These are phyloP conservation scores for Papilio elwesi DNA, from an alignment of 2,888 invertebrate genomes.

Conservation along the genomic window DNA sequence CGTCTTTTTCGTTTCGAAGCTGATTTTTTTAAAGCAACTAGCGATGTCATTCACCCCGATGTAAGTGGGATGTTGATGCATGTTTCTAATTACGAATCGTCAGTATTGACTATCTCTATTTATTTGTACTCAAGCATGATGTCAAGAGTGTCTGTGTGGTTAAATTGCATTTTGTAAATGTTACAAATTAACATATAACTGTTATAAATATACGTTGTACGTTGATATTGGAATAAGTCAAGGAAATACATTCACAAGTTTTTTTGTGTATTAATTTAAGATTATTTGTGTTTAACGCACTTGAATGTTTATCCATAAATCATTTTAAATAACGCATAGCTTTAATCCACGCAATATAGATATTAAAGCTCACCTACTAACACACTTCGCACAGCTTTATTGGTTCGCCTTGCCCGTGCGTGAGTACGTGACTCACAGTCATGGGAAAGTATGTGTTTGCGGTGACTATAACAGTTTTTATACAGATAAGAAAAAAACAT, in stretches of 20 bases:
- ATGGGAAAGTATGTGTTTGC: conserved; percentile 21
- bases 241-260: too few species aligned
- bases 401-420: not conserved
- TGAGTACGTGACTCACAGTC: conserved; percentile 27
- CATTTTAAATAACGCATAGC: conserved; percentile 12
- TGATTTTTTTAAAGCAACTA: conserved; percentile 51
- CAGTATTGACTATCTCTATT: not conserved
- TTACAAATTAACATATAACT: not conserved
- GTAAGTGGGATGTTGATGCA: conserved; percentile 66
- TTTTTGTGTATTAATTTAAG: not conserved
- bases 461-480: not conserved
- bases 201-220: not conserved
- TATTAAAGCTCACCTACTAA: conserved; percentile 33
- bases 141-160: not conserved
- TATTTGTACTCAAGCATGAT: not conserved
- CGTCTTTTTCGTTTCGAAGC: conserved; percentile 54
- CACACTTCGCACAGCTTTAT: conserved; percentile 32
- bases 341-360: conserved; percentile 1
- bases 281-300: not conserved
- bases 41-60: conserved; percentile 79
- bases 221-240: too few species aligned
- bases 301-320: not conserved
- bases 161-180: not conserved
- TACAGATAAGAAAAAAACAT: not conserved
- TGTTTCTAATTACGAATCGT: conserved; percentile 14